These are phyloP conservation scores for Pseudoatta argentina DNA, from an alignment of 1,140 invertebrate species.

Conservation along the genomic window DNA sequence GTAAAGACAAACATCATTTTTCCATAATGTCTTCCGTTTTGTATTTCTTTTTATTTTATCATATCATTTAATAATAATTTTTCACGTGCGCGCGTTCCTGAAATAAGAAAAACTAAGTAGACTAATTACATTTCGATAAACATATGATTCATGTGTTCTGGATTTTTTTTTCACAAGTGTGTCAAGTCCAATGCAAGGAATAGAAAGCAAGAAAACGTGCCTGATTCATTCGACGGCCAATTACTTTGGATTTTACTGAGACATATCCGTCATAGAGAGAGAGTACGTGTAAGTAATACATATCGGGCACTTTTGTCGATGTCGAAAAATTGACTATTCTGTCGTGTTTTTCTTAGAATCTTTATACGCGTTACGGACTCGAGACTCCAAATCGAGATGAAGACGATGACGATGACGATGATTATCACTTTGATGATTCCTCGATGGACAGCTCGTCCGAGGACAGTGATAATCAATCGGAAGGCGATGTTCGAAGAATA, in stretches of 20 bases:
- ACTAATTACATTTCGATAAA: not conserved
- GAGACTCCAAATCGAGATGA: slow-evolving; percentile 42
- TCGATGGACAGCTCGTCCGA: slow-evolving; percentile 59
- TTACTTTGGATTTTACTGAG: slow-evolving; percentile 88
- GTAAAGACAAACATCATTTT: slow-evolving; percentile 48
- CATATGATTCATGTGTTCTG: not conserved
- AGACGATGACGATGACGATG: slow-evolving; percentile 55
- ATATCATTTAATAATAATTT: not conserved
- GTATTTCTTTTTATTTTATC: slow-evolving; percentile 3
- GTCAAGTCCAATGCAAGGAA: slow-evolving; percentile 85
- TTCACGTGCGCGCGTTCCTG: too few relatives aligned
- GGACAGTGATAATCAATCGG: slow-evolving; percentile 67
- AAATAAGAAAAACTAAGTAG: not conserved
- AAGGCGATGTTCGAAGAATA: slow-evolving; percentile 53
- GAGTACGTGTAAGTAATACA: slow-evolving; percentile 73
- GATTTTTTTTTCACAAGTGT: slow-evolving; percentile 72
- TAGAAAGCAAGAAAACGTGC: slow-evolving; percentile 84
- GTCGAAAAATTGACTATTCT: not conserved
- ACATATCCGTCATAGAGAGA: slow-evolving; percentile 84
- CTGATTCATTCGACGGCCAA: slow-evolving; percentile 86
- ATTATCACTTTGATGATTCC: slow-evolving; percentile 55
- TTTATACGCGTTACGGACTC: slow-evolving; percentile 35
- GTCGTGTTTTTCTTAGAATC: slow-evolving; percentile 7
- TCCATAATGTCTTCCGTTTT: slow-evolving; percentile 44
- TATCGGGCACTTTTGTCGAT: not conserved